A percentile compares a stretch with the other conserved stretches of the same genome.
phyloP scores from a whole-genome alignment of 2,113 vertebrate genomes.

The Ancistrus triradiatus region DNA sequence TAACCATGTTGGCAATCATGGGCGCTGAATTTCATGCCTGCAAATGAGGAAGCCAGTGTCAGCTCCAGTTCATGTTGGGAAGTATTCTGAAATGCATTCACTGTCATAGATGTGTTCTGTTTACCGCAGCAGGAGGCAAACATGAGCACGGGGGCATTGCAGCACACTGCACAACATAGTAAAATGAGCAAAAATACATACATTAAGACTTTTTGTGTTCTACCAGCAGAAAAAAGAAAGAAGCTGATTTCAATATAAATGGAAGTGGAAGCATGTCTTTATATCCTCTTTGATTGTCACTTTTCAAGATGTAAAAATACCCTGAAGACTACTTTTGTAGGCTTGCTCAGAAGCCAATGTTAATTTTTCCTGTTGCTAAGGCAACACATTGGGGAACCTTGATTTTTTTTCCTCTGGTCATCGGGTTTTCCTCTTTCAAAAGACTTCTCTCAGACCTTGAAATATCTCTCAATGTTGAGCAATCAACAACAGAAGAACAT shows the following conservation, averaged over 20 bases:
- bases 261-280: slow-evolving; percentile 66
- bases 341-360: slow-evolving; percentile 70
- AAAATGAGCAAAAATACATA: slow-evolving; percentile 76
- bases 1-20: slow-evolving; percentile 79
- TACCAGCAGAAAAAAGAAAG: slow-evolving; percentile 53
- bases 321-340: slow-evolving; percentile 63
- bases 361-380: slow-evolving; percentile 73
- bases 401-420: slow-evolving; percentile 67
- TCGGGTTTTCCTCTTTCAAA: slow-evolving; percentile 60
- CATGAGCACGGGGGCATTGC: slow-evolving; percentile 61
- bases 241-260: slow-evolving; percentile 81
- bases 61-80: slow-evolving; percentile 60
- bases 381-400: slow-evolving; percentile 65
- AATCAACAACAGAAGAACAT: slow-evolving; percentile 71
- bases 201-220: slow-evolving; percentile 68
- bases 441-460: slow-evolving; percentile 57
- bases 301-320: slow-evolving; percentile 64
- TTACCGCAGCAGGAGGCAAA: slow-evolving; percentile 74
- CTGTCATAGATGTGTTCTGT: slow-evolving; percentile 71
- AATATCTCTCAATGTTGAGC: slow-evolving; percentile 52
- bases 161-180: slow-evolving; percentile 65
- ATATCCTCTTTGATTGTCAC: slow-evolving; percentile 64
- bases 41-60: slow-evolving; percentile 70
- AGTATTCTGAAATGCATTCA: slow-evolving; percentile 68
- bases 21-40: slow-evolving; percentile 75